phyloP scores from a whole-genome alignment of 30 jellyfish, hydroid and myxozoan species.

The Calvadosia cruxmelitensis region DNA sequence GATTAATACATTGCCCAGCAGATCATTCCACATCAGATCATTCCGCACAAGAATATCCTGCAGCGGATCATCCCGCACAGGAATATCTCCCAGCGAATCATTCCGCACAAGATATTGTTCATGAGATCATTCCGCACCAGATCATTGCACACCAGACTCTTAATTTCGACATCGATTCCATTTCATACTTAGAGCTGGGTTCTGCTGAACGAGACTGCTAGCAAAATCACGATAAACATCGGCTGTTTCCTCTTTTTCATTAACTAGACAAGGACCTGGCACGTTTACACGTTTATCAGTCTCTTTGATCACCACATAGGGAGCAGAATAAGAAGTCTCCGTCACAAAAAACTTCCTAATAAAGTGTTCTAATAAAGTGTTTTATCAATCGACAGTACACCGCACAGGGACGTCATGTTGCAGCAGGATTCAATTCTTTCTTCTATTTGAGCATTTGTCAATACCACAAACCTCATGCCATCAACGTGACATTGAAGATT shows the following conservation, averaged over 20 bases:
- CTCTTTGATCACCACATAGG: background rate
- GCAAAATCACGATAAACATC: slow-evolving; percentile 8
- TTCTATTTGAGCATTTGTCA: background rate
- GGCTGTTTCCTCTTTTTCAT: slow-evolving; percentile 3
- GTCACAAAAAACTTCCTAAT: background rate
- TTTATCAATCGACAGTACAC: slow-evolving; percentile 7
- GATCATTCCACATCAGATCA: too few species aligned
- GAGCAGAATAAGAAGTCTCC: slow-evolving; percentile 2
- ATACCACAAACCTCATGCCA: slow-evolving; percentile 4
- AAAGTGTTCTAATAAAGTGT: too few species aligned
- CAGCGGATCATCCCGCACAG: too few species aligned
- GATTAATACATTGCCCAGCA: too few species aligned
- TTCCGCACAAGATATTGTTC: too few species aligned
- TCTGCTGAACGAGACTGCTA: background rate
- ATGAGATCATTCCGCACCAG: too few species aligned
- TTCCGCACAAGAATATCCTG: too few species aligned
- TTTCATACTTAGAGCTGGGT: too few species aligned
- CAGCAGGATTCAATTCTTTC: slow-evolving; percentile 1
- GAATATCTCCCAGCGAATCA: too few species aligned
- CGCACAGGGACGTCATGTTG: background rate
- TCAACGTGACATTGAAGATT: slow-evolving; percentile 4
- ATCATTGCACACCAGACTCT: too few species aligned
- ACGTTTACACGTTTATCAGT: slow-evolving; percentile 4
- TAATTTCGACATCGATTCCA: too few species aligned
- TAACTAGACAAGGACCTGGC: slow-evolving; percentile 9